Evolutionary conservation across 2,888 invertebrate species (phyloP).

Genomic region (Dicyrtomina minuta): DNA sequence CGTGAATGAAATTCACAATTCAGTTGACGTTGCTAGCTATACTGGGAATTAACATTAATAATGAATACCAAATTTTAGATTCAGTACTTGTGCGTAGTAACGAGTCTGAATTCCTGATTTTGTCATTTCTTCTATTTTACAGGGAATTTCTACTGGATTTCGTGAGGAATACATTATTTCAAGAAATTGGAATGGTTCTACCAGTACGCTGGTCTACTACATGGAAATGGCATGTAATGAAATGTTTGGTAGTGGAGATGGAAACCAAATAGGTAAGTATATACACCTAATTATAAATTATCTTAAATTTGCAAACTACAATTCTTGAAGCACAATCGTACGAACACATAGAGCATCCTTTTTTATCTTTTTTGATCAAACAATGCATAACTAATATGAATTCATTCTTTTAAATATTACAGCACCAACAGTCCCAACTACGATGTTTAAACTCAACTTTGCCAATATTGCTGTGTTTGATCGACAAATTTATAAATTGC

Average conservation of each 20-base stretch:
- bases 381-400: no score
- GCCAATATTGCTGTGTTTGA: conserved; percentile 58
- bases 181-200: conserved; percentile 40
- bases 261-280: conserved; percentile 44
- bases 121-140: background rate
- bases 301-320: no score
- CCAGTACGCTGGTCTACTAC: conserved; percentile 54
- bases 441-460: conserved; percentile 55
- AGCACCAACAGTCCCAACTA: conserved; percentile 57
- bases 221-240: conserved; percentile 61
- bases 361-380: no score
- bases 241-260: conserved; percentile 59
- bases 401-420: background rate
- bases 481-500: conserved; percentile 55
- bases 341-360: no score
- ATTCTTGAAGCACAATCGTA: no score
- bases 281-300: no score
- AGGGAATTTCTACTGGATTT: conserved; percentile 47
- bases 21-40: no score
- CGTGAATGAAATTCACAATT: no score
- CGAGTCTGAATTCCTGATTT: no score
- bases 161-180: conserved; percentile 52
- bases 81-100: no score
- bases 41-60: no score
- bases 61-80: no score